These are phyloP conservation scores for Clarias platycephalus DNA, from an alignment of 2,797 vertebrate species.

Conservation along the genomic window DNA sequence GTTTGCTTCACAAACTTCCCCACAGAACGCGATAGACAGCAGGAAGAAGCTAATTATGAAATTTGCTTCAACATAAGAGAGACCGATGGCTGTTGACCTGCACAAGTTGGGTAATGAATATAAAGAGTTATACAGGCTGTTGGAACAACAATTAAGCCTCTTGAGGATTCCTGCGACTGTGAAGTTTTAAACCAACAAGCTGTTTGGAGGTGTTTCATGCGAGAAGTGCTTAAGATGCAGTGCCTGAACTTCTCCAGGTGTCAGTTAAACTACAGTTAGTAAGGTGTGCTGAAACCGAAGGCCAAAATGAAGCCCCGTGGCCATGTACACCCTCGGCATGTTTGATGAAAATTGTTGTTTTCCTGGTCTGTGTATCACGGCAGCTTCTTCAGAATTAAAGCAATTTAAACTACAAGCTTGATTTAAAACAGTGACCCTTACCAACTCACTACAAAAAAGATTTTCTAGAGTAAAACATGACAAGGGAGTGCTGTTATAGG, in stretches of 20 bases:
- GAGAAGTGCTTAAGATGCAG: not conserved
- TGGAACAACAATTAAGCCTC: constrained; percentile 22
- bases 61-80: constrained; percentile 8
- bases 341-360: not conserved
- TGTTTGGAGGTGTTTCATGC: constrained; percentile 10
- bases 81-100: constrained; percentile 24
- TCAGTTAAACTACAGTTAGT: not conserved
- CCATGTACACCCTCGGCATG: not conserved
- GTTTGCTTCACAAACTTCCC: not conserved
- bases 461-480: not conserved
- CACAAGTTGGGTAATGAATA: constrained; percentile 18
- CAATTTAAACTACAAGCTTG: not conserved
- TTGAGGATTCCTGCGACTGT: constrained; percentile 2
- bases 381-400: not conserved
- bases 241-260: constrained; percentile 14
- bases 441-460: not conserved
- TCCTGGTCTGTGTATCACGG: not conserved
- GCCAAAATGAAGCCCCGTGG: not conserved
- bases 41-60: constrained; percentile 11
- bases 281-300: not conserved
- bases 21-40: not conserved
- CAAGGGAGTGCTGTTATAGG: not conserved
- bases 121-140: constrained; percentile 12
- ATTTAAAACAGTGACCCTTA: not conserved
- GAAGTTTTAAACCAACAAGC: constrained; percentile 22